Percentiles rank a stretch among this genome's conserved stretches.
These are phyloP conservation scores for Pentalonia nigronervosa DNA, from an alignment of 1,140 invertebrate species.

Conservation along the genomic window DNA sequence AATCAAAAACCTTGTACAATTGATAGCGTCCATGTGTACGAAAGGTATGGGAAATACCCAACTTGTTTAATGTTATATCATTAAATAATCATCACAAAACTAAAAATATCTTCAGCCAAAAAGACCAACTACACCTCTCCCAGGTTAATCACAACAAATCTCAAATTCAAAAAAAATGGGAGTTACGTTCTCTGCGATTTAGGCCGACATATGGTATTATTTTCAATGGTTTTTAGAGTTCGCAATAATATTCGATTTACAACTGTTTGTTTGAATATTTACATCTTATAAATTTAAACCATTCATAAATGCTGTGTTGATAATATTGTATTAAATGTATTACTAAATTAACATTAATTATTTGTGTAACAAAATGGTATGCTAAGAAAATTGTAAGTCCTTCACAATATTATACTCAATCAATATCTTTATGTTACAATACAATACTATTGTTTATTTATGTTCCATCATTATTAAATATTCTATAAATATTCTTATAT, in stretches of 20 bases:
- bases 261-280: not conserved
- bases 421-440: not conserved
- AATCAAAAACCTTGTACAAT: too few species aligned
- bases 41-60: too few species aligned
- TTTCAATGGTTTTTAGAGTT: not conserved
- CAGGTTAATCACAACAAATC: too few species aligned
- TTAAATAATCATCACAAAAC: too few species aligned
- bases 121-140: too few species aligned
- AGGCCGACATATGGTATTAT: not conserved
- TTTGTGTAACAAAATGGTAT: not conserved
- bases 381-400: not conserved
- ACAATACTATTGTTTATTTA: not conserved
- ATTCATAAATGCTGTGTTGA: not conserved
- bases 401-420: not conserved
- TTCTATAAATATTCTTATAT: not conserved
- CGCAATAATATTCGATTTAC: not conserved
- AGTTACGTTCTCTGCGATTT: too few species aligned
- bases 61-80: too few species aligned
- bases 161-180: too few species aligned
- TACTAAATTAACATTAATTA: not conserved
- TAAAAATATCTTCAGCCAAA: too few species aligned
- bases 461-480: not conserved
- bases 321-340: not conserved
- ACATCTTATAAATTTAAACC: not conserved
- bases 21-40: too few species aligned